Conservation (phyloP, 2,113 vertebrate genomes). For the Oenanthe oenanthe region DNA sequence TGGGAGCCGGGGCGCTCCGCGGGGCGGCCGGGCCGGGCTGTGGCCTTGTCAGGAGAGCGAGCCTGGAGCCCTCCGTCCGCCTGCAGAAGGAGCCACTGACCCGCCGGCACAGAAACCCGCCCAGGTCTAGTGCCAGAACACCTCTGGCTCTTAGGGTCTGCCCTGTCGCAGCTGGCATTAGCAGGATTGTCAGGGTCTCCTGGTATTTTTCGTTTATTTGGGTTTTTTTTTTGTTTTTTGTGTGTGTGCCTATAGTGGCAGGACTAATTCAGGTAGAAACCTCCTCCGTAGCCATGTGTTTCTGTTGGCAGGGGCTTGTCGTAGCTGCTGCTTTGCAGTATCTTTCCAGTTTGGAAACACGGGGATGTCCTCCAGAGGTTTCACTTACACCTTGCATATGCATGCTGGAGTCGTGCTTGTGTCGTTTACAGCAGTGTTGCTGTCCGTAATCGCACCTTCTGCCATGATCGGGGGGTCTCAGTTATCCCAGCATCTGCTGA, state of each 20-base stretch:
- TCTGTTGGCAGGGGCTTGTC: background rate
- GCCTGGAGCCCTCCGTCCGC: rapidly evolving
- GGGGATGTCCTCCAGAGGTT: background rate
- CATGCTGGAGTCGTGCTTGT: rapidly evolving
- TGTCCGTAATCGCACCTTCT: background rate
- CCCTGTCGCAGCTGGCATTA: background rate
- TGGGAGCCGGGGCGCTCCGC: background rate
- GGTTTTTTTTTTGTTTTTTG: too few relatives aligned
- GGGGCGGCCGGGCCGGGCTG: background rate
- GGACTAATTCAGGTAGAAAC: background rate
- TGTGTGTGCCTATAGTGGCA: background rate
- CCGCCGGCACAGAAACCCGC: rapidly evolving
- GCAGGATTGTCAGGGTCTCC: background rate
- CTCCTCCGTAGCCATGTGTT: rapidly evolving
- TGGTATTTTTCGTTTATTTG: background rate
- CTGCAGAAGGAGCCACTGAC: rapidly evolving
- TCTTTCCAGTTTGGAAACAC: background rate
- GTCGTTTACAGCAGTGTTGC: background rate
- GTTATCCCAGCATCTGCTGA: background rate
- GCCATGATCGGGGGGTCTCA: rapidly evolving
- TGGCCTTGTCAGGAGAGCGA: rapidly evolving
- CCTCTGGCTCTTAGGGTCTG: rapidly evolving
- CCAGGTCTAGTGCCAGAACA: rapidly evolving
- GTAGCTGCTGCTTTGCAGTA: background rate
- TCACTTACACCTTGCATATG: rapidly evolving